phyloP scores from a whole-genome alignment of 2,113 vertebrate species.

The Ovis canadensis region DNA sequence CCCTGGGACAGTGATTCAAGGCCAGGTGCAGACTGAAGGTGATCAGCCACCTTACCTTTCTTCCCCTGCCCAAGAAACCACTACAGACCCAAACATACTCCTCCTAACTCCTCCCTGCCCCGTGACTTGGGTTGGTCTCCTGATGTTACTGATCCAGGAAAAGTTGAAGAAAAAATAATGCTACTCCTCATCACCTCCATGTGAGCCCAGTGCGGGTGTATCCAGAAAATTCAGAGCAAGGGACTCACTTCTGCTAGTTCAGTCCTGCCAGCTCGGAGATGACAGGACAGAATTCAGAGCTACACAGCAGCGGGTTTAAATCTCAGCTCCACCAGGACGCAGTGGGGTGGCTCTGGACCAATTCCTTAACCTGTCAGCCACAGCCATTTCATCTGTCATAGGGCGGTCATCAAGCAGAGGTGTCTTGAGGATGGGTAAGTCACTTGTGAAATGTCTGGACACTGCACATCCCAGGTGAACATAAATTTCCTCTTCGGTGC shows the following conservation, averaged over 20 bases:
- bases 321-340: not conserved
- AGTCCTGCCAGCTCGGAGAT: not conserved
- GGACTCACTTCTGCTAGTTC: conserved; percentile 55
- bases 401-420: not conserved
- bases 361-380: not conserved
- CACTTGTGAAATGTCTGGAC: accelerated
- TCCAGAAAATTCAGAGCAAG: conserved; percentile 58
- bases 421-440: accelerated
- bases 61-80: conserved; percentile 86
- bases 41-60: conserved; percentile 89
- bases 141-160: conserved; percentile 85
- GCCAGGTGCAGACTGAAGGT: conserved; percentile 89
- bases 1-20: conserved; percentile 88
- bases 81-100: accelerated
- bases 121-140: conserved; percentile 83
- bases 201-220: conserved; percentile 76
- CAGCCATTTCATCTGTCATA: not conserved
- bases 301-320: accelerated
- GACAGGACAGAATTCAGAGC: accelerated
- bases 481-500: not conserved
- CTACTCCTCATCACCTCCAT: conserved; percentile 84
- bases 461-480: accelerated
- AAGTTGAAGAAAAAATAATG: conserved; percentile 86
- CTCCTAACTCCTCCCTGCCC: conserved; percentile 80
- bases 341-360: accelerated